Percentiles rank a stretch among this genome's conserved stretches.
These are phyloP conservation scores for Loxodonta africana DNA, from an alignment of 2,113 vertebrate species.

Conservation along the genomic window DNA sequence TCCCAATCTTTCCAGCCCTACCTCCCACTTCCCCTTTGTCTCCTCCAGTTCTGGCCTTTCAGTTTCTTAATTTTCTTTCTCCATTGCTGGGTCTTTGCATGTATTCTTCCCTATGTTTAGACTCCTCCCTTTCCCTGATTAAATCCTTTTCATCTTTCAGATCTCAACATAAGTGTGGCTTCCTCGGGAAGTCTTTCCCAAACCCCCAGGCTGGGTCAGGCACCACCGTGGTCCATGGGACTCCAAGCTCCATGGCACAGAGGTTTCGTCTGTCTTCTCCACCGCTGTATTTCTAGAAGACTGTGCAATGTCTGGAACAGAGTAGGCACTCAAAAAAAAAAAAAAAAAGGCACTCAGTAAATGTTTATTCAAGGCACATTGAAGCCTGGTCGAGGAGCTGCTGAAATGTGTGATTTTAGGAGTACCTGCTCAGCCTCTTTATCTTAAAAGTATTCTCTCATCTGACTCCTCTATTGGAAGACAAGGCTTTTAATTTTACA, in stretches of 20 bases:
- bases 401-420: background rate
- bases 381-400: background rate
- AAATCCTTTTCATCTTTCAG: background rate
- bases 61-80: background rate
- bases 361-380: background rate
- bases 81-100: background rate
- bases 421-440: background rate
- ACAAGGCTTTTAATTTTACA: background rate
- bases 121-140: background rate
- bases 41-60: background rate
- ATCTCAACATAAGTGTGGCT: background rate
- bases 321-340: too few relatives aligned
- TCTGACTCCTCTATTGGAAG: background rate
- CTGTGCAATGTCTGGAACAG: background rate
- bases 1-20: too few relatives aligned
- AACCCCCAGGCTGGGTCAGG: background rate
- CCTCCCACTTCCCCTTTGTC: fast-evolving
- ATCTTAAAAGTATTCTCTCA: background rate
- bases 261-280: background rate
- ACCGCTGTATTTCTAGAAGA: background rate
- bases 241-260: background rate
- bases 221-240: background rate
- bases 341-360: background rate
- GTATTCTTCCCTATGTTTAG: background rate
- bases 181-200: background rate